Conservation (phyloP, 2,797 vertebrate genomes). For the Lagocephalus sceleratus region DNA sequence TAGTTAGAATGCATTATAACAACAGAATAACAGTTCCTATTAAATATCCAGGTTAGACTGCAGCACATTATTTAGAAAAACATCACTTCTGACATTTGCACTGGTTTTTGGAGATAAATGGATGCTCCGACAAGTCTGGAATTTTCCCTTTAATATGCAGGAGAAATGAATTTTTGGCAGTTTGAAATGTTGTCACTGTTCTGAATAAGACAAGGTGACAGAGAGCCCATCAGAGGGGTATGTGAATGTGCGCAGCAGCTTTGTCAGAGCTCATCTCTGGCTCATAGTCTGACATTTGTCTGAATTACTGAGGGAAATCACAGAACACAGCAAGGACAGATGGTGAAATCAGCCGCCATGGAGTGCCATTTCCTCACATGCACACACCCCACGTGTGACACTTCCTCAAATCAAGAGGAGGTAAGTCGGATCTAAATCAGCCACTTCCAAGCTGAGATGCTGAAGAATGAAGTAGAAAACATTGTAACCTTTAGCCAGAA, state of each 20-base stretch:
- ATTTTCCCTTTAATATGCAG: background rate
- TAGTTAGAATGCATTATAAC: constrained; percentile 13
- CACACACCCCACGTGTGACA: background rate
- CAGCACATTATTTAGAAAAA: background rate
- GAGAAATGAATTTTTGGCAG: constrained; percentile 1
- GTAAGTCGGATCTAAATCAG: constrained; percentile 6
- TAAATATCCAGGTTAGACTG: constrained; percentile 3
- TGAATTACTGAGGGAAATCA: constrained; percentile 66
- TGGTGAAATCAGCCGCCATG: constrained; percentile 53
- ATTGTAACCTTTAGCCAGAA: no score
- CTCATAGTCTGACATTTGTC: constrained; percentile 65
- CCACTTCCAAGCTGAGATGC: background rate
- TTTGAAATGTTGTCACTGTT: constrained; percentile 27
- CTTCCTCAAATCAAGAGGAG: constrained; percentile 7
- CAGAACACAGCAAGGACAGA: constrained; percentile 64
- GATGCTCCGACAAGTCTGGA: constrained; percentile 4
- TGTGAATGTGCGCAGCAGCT: constrained; percentile 44
- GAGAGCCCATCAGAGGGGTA: constrained; percentile 20
- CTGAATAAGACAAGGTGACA: constrained; percentile 26
- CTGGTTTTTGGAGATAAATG: background rate
- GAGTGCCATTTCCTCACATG: constrained; percentile 30
- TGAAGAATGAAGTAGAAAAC: background rate
- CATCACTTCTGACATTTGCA: constrained; percentile 3
- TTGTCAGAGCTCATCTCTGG: constrained; percentile 58
- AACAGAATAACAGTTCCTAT: constrained; percentile 3